A percentile compares a stretch with the other conserved stretches of the same genome.
These are phyloP conservation scores for Australoheros scitulus DNA, from an alignment of 2,113 vertebrate species.

Conservation along the genomic window DNA sequence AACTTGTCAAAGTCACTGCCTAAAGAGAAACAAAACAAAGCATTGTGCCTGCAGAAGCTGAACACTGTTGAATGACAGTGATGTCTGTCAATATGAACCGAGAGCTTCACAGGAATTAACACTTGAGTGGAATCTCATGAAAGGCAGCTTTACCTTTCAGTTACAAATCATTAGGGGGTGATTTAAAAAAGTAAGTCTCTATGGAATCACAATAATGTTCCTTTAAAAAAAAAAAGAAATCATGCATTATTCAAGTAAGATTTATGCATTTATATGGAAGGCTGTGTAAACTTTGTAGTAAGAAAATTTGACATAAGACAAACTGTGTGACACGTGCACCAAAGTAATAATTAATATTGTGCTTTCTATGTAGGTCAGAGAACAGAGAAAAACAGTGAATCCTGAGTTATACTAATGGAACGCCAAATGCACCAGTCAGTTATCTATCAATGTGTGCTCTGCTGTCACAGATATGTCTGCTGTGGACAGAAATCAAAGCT, in stretches of 20 bases:
- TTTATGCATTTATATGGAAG: conserved; percentile 3
- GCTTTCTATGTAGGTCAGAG: conserved; percentile 38
- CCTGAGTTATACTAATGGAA: conserved; percentile 15
- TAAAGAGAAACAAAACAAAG: conserved; percentile 35
- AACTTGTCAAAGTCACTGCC: conserved; percentile 39
- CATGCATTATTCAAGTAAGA: conserved; percentile 49
- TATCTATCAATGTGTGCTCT: conserved; percentile 42
- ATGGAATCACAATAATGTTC: conserved; percentile 49
- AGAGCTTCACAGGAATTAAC: conserved; percentile 56
- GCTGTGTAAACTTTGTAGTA: conserved; percentile 26
- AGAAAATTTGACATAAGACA: conserved; percentile 27
- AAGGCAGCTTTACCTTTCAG: conserved; percentile 59
- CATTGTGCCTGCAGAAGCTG: conserved; percentile 30
- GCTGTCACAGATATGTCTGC: conserved; percentile 55
- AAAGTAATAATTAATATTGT: conserved; percentile 8
- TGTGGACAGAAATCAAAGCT: conserved; percentile 52
- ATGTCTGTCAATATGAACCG: conserved; percentile 52
- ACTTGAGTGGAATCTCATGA: conserved; percentile 63
- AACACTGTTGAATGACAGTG: conserved; percentile 45
- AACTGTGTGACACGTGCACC: conserved; percentile 11
- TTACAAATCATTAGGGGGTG: conserved; percentile 56
- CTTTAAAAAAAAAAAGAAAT: conserved; percentile 12
- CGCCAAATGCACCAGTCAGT: not conserved
- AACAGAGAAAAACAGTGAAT: conserved; percentile 11
- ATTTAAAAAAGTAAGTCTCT: conserved; percentile 43